Percentiles rank a stretch among this genome's conserved stretches.
phyloP scores from a whole-genome alignment of 2,888 invertebrate species.

The Pristionchus maxplancki region DNA sequence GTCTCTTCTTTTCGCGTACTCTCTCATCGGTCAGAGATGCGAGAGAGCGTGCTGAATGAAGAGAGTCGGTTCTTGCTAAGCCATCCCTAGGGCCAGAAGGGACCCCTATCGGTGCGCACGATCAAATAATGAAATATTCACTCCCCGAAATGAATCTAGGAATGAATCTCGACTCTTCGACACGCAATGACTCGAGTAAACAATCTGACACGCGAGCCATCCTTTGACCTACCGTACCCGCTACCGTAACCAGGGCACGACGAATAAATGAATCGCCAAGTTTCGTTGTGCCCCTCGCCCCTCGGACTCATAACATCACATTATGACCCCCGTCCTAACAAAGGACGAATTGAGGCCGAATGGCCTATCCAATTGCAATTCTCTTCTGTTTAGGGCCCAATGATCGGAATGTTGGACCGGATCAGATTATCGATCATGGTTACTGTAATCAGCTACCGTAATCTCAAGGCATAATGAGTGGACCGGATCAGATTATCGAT shows the following conservation, averaged over 20 bases:
- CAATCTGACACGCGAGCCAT: not conserved
- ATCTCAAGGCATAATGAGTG: not conserved
- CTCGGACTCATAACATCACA: slow-evolving; percentile 32
- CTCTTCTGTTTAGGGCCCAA: slow-evolving; percentile 27
- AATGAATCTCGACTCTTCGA: not conserved
- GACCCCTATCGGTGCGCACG: not conserved
- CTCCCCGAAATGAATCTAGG: not conserved
- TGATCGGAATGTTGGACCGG: not conserved
- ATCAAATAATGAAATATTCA: slow-evolving; percentile 46
- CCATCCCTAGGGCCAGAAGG: too few species aligned
- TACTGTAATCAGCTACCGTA: not conserved
- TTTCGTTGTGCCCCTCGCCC: not conserved
- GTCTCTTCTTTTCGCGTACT: too few species aligned
- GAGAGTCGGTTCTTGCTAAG: too few species aligned
- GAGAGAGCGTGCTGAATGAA: too few species aligned
- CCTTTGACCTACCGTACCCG: not conserved
- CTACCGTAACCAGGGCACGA: not conserved
- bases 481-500: not conserved
- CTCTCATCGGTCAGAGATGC: too few species aligned
- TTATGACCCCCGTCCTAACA: slow-evolving; percentile 1
- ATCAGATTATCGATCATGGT: not conserved
- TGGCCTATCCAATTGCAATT: not conserved
- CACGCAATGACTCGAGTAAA: not conserved
- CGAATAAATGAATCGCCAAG: not conserved
- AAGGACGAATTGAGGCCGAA: slow-evolving; percentile 17